phyloP scores from a whole-genome alignment of 2,888 invertebrate genomes.

The Julus scanicus region DNA sequence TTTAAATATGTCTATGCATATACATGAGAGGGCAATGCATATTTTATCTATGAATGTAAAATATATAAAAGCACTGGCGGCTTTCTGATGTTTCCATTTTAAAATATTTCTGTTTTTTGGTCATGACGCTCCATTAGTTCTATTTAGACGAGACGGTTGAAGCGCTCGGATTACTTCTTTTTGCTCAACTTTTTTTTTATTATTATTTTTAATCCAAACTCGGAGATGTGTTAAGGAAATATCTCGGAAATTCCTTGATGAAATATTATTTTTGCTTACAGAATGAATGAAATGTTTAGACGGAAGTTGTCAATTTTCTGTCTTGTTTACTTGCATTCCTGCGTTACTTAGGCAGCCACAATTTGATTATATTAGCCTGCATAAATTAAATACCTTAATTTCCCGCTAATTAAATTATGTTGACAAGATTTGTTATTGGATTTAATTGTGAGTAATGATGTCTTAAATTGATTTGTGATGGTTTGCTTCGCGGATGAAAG shows the following conservation, averaged over 20 bases:
- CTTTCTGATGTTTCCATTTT: neutral
- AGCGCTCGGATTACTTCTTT: neutral
- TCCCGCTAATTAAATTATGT: neutral
- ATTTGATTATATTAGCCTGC: neutral
- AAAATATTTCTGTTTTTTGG: neutral
- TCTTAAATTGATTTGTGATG: neutral
- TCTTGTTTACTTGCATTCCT: too few species aligned
- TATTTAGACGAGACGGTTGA: neutral
- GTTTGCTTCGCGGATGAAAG: neutral
- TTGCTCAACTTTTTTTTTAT: neutral
- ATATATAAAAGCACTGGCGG: neutral
- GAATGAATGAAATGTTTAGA: too few species aligned
- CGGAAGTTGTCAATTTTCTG: too few species aligned
- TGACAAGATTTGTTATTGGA: neutral
- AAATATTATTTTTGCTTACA: too few species aligned
- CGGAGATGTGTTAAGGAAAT: neutral
- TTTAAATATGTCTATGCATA: neutral
- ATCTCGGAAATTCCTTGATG: neutral
- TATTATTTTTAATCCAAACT: neutral
- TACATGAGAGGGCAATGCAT: neutral
- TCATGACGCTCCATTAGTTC: neutral
- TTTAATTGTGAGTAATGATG: conserved; percentile 6
- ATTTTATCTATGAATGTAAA: neutral
- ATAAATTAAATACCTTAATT: neutral
- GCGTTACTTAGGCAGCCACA: neutral